Base-by-base conservation (phyloP, 30 jellyfish, hydroid and myxozoan species). In the Hydra vulgaris region DNA sequence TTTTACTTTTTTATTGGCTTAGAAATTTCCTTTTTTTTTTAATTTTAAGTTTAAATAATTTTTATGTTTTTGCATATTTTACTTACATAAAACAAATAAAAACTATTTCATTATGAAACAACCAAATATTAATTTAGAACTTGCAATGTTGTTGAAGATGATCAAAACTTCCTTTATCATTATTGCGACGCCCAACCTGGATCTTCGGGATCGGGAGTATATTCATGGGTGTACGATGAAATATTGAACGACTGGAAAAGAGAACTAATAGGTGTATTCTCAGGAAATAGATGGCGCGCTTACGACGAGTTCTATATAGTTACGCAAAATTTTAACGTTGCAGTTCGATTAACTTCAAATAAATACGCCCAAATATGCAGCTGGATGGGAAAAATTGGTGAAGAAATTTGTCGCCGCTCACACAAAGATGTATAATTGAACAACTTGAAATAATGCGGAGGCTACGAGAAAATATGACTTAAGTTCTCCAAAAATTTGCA, bases 131-230 rank as follows among this genome's bases (percentile, higher is more conserved):
- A 23, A 24, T 78, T 18, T 40, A 84, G 98, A 75, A 83, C 98
- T 17, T 92, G 98, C 88, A 87, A 88, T 53, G 93, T 92, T 21
- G 95, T 88, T 21, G 96, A 89, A 23, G 96, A 92, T 22, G 98
- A 92, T 85, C 85, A 86, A 79, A 85, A 83, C 66, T 92, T 92
- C 74, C 54, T 92, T 24, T 92, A 92, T 81, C 98, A 92, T 72
- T 92, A 76, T 85, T 92, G 98, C 66, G 98, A 92, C 71, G 98
- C 98, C 0, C 61, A 87, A 88, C 94, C 80, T 25, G 98, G 98
- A 8, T 92, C 98, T 8, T 92, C 98, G 0, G 98, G 98, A 17
- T 87, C 98, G 27, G 98, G 98, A n/a, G 98, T 92, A 53, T 92
- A 92, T 83, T 83, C 98, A 19, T 92, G 98, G 98, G 88, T 82